Conservation (phyloP, 2,797 vertebrate species). For the Gephyroberyx darwinii region DNA sequence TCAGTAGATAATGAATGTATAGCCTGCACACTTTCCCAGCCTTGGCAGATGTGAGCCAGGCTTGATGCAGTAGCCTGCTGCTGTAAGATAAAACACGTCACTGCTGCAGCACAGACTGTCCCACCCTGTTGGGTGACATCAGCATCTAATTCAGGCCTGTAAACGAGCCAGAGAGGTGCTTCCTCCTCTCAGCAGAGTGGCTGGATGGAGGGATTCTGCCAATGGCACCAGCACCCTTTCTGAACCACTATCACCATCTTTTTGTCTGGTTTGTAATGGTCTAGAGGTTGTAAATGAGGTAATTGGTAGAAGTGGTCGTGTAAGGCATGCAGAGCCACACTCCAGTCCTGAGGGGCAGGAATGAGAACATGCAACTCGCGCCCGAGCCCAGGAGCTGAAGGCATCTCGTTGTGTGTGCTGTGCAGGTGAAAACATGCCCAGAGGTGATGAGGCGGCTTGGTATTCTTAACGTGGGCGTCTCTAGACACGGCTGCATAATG, state of each 20-base stretch:
- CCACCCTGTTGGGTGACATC: constrained; percentile 61
- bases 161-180: constrained; percentile 59
- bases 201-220: constrained; percentile 12
- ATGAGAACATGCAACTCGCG: not conserved
- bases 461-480: constrained; percentile 2
- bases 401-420: constrained; percentile 1
- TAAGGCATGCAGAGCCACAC: constrained; percentile 6
- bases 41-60: constrained; percentile 46
- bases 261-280: not conserved
- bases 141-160: constrained; percentile 65
- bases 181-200: constrained; percentile 37
- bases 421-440: constrained; percentile 59
- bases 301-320: constrained; percentile 9
- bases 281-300: not conserved
- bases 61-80: constrained; percentile 38
- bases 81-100: constrained; percentile 28
- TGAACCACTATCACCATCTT: not conserved
- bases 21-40: constrained; percentile 23
- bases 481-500: not conserved
- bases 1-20: not conserved
- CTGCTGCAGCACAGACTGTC: constrained; percentile 44
- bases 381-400: constrained; percentile 4
- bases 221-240: constrained; percentile 24
- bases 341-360: constrained; percentile 4
- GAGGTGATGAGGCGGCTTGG: constrained; percentile 33